phyloP scores from a whole-genome alignment of 2,113 vertebrate genomes.

The Myiopsitta monachus region DNA sequence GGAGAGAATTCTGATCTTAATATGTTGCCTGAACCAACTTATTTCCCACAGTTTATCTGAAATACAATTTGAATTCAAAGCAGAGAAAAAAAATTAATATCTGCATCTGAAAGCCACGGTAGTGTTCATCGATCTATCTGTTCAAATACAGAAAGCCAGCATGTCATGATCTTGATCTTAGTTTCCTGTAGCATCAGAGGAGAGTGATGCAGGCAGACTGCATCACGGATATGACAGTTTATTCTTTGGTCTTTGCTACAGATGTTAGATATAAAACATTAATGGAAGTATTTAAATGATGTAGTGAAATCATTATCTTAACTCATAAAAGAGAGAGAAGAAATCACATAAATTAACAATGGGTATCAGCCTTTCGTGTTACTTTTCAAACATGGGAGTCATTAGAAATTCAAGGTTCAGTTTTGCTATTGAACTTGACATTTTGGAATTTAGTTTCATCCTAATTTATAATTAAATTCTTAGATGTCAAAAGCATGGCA shows the following conservation, averaged over 20 bases:
- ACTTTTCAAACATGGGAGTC: neutral
- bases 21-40: constrained; percentile 49
- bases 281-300: constrained; percentile 35
- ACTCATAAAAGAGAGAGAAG: neutral
- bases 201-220: neutral
- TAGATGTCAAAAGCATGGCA: neutral
- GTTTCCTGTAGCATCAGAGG: neutral
- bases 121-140: neutral
- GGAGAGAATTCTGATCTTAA: constrained; percentile 48
- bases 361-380: neutral
- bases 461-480: neutral
- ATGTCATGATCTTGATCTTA: neutral
- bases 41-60: constrained; percentile 43
- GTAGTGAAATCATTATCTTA: neutral
- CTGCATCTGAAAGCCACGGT: neutral
- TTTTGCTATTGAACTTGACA: neutral
- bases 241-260: neutral
- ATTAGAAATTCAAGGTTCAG: neutral
- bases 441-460: neutral
- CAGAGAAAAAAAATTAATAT: neutral
- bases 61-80: constrained; percentile 34
- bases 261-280: constrained; percentile 23
- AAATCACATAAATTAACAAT: neutral
- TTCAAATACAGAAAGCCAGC: neutral
- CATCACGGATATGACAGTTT: neutral